phyloP scores from a whole-genome alignment of 2,888 invertebrate genomes.

The Drosophila nigricruria region DNA sequence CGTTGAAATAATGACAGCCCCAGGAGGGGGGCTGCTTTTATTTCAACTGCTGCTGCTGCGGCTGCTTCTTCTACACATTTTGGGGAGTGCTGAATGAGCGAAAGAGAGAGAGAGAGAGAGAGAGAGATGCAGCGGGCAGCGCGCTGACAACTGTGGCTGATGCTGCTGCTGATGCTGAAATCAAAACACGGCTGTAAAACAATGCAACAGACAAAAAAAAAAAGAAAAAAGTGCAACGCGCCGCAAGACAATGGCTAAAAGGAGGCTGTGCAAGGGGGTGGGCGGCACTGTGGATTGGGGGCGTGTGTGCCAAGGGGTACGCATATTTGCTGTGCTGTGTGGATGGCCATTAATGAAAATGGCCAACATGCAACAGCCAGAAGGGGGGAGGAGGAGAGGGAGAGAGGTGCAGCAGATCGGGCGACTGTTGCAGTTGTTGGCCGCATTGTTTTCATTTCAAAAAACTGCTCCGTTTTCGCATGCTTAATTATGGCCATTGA shows the following conservation, averaged over 20 bases:
- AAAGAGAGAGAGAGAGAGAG: not conserved
- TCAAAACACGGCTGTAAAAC: conserved; percentile 71
- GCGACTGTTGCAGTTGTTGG: conserved; percentile 25
- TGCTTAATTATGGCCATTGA: conserved; percentile 81
- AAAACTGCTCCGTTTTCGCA: conserved; percentile 76
- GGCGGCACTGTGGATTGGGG: not conserved
- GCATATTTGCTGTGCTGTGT: conserved; percentile 54
- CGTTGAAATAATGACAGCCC: conserved; percentile 78
- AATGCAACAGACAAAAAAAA: conserved; percentile 58
- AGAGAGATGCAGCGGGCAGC: conserved; percentile 7
- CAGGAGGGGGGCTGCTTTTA: conserved; percentile 58
- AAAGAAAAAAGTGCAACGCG: conserved; percentile 53
- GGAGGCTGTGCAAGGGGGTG: not conserved
- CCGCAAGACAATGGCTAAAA: conserved; percentile 50
- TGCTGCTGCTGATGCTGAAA: conserved; percentile 73
- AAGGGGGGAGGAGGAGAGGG: not conserved
- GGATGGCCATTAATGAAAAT: conserved; percentile 76
- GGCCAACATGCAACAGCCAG: conserved; percentile 60
- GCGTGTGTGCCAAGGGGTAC: conserved; percentile 13
- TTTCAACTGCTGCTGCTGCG: conserved; percentile 13
- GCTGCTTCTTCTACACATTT: conserved; percentile 13
- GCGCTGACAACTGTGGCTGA: conserved; percentile 62
- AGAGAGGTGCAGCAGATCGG: too few species aligned
- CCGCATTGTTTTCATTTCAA: conserved; percentile 78
- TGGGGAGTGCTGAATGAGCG: conserved; percentile 4